Evolutionary conservation across 2,888 invertebrate species (phyloP).

Genomic region (Phrixothrix hirtus): DNA sequence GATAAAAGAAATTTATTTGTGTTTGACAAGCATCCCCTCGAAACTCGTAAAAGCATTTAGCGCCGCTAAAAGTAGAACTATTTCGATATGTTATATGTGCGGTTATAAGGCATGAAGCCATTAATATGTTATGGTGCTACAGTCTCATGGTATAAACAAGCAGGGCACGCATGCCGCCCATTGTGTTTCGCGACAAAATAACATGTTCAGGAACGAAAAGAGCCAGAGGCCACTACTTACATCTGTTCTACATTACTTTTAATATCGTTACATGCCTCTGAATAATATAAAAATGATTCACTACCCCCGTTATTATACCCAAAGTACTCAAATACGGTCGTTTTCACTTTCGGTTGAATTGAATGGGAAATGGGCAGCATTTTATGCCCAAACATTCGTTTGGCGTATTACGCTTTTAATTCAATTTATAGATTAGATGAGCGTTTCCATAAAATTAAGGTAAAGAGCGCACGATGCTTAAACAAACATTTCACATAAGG

Average conservation of each 20-base stretch:
- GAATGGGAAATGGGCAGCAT: no score
- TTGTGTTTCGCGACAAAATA: constrained; percentile 24
- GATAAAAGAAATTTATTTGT: no score
- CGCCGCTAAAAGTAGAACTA: constrained; percentile 14
- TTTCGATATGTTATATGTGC: constrained; percentile 16
- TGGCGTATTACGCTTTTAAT: no score
- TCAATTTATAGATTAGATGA: no score
- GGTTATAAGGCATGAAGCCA: constrained; percentile 24
- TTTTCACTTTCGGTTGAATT: constrained; percentile 28
- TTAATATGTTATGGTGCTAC: constrained; percentile 24
- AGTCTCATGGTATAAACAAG: constrained; percentile 22
- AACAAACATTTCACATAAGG: constrained; percentile 1
- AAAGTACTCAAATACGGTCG: constrained; percentile 15
- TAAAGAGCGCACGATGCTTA: neutral
- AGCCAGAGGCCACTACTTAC: constrained; percentile 26
- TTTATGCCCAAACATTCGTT: no score
- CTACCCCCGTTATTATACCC: constrained; percentile 18
- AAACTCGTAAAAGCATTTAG: constrained; percentile 8
- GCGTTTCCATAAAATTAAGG: no score
- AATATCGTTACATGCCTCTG: constrained; percentile 23
- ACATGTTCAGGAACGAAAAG: constrained; percentile 24
- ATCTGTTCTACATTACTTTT: constrained; percentile 31
- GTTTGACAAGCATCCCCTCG: neutral
- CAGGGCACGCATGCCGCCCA: constrained; percentile 18
- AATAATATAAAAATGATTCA: constrained; percentile 31